Evolutionary conservation across 2,888 invertebrate species (phyloP), one percentile per base, ranked within the genome.

Genomic region (Trichopoda pennipes): DNA sequence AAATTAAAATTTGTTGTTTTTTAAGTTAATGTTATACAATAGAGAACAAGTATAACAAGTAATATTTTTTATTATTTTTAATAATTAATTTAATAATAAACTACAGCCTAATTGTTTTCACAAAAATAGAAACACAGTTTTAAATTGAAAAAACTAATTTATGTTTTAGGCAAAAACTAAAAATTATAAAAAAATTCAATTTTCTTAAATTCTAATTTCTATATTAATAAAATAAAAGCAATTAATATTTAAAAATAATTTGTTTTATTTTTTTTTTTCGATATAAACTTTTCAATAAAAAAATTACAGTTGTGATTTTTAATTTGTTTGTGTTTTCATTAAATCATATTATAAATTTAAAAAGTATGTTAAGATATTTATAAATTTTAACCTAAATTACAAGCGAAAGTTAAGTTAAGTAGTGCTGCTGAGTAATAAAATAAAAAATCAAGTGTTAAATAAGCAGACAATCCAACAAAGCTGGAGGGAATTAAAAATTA

Each of bases 21-120:
- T 69, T 55, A 70, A 72, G 49, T 35, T 51, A 75, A 72, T 35
- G 58, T 58, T 78, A 72, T 51, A 70, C 64, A 78, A 63, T 68
- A 58, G 49, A 78, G 64, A 78, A 66, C 64, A 78, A 78, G 9
- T 64, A 49, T n/a, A n/a, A n/a, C n/a, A n/a, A n/a, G n/a, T n/a
- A 42, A 42, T 64, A 55, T 10, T 60, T 47, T 66, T 66, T 1
- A 56, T 42, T 23, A 42, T 60, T 53, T 66, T 66, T 2, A 47
- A 32, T 58, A 60, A 58, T 14, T 74, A 23, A 28, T 19, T 70
- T 49, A 14, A 42, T 63, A 32, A 73, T 53, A 66, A 76, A 76
- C 60, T 68, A 68, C n/a, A 76, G 42, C 44, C 66, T 75, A 66
- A 51, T n/a, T 76, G 75, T 76, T 28, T 75, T 58, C 51, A 75